Evolutionary conservation across 2,113 vertebrate species (phyloP).

Genomic region (Melanerpes aurifrons): DNA sequence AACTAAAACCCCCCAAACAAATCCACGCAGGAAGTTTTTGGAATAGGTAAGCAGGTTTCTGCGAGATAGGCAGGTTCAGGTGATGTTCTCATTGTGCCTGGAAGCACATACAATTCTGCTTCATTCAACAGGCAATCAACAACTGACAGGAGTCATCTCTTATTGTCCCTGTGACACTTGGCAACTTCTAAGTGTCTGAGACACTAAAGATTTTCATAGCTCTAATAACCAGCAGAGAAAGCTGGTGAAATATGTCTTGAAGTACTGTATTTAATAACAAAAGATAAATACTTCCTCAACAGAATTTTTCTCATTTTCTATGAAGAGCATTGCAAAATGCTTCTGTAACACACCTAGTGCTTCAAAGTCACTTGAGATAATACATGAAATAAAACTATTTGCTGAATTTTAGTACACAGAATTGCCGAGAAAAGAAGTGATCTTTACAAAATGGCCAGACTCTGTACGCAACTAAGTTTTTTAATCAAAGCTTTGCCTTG

Average conservation of each 20-base stretch:
- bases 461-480: background rate
- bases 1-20: background rate
- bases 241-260: background rate
- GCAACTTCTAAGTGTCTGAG: background rate
- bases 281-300: background rate
- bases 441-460: background rate
- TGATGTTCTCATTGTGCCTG: background rate
- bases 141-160: background rate
- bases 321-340: background rate
- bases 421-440: background rate
- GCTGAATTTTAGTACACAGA: background rate
- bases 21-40: background rate
- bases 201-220: background rate
- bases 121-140: background rate
- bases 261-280: background rate
- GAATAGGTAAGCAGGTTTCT: background rate
- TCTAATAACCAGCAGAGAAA: background rate
- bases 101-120: background rate
- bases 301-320: background rate
- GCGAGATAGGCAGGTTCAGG: background rate
- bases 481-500: background rate
- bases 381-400: background rate
- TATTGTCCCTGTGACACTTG: background rate
- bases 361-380: background rate
- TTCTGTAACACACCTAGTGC: background rate